Percentiles rank a stretch among this genome's conserved stretches.
Conservation (phyloP, 2,113 vertebrate species). For the Petrocephalus zakoni region DNA sequence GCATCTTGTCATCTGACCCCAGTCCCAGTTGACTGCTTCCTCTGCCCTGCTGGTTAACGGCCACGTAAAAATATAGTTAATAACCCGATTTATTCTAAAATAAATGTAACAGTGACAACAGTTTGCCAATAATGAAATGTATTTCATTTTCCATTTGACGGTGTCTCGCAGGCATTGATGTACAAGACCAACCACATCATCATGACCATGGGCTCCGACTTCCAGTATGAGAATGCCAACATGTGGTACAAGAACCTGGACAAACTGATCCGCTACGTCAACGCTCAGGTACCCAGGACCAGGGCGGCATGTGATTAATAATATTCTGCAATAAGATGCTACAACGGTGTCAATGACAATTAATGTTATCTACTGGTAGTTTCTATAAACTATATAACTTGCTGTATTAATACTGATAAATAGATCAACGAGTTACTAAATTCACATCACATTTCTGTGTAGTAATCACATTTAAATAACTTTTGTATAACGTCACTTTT, state of each 20-base stretch:
- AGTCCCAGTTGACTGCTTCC: background rate
- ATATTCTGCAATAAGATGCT: no score
- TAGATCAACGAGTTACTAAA: background rate
- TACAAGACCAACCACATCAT: constrained; percentile 82
- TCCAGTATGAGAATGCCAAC: constrained; percentile 85
- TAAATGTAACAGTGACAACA: background rate
- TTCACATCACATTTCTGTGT: background rate
- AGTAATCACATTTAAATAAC: background rate
- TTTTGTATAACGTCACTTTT: background rate
- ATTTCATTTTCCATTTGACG: background rate
- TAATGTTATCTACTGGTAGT: background rate
- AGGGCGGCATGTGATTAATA: background rate
- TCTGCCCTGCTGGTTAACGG: background rate
- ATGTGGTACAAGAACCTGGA: constrained; percentile 90
- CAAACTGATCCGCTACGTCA: constrained; percentile 78
- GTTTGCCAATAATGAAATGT: background rate
- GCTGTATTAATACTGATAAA: background rate
- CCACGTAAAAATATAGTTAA: background rate
- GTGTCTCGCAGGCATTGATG: constrained; percentile 45
- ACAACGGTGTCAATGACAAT: no score
- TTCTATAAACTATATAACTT: background rate
- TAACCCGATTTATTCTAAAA: background rate
- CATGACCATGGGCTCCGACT: constrained; percentile 96
- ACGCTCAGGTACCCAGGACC: constrained; percentile 50
- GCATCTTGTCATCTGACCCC: background rate